Evolutionary conservation across 2,113 vertebrate genomes (phyloP).

Genomic region (Ariopsis seemanni): DNA sequence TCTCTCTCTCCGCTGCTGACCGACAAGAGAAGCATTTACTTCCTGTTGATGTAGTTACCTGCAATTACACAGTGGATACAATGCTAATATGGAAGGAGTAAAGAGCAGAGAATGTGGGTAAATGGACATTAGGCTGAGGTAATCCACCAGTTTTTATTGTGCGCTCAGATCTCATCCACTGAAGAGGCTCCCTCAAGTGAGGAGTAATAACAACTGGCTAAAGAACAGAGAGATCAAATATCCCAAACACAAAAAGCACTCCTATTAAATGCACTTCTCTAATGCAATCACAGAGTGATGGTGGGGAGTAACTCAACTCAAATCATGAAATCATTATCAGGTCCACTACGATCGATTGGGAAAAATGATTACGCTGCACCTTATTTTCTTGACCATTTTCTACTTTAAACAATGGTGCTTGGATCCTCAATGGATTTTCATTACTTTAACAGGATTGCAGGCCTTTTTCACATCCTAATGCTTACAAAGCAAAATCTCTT

Average conservation of each 20-base stretch:
- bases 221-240: conserved; percentile 32
- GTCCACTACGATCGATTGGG: not conserved
- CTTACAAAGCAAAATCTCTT: not conserved
- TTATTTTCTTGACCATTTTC: not conserved
- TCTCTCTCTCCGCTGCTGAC: conserved; percentile 93
- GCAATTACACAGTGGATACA: conserved; percentile 48
- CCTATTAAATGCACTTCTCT: conserved; percentile 36
- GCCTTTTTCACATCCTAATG: not conserved
- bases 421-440: not conserved
- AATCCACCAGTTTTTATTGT: not conserved
- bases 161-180: conserved; percentile 17
- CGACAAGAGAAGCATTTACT: conserved; percentile 98
- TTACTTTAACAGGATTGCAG: conserved; percentile 1
- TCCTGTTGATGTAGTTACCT: conserved; percentile 96
- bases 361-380: not conserved
- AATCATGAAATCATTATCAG: not conserved
- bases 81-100: not conserved
- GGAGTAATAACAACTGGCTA: conserved; percentile 22
- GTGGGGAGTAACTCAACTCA: not conserved
- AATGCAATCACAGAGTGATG: conserved; percentile 20
- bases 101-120: conserved; percentile 9
- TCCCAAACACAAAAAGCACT: conserved; percentile 29
- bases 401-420: not conserved
- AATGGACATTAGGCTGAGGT: conserved; percentile 27
- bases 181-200: conserved; percentile 12